Conservation (phyloP, 2,113 vertebrate species). For the western clawed frog (Xenopus tropicalis) region DNA sequence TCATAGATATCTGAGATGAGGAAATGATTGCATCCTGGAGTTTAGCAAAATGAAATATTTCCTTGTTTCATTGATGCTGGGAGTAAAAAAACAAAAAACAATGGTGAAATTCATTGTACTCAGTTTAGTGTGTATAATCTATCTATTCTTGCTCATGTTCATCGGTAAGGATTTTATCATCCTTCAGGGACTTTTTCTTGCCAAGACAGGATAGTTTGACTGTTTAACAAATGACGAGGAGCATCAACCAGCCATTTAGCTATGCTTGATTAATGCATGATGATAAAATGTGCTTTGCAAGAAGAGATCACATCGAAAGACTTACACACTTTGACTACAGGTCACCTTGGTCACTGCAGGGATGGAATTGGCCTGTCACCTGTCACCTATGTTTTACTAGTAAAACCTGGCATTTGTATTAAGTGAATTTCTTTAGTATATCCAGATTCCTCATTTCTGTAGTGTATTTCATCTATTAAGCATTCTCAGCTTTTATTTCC, state of each 20-base stretch:
- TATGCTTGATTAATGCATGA: slow-evolving; percentile 30
- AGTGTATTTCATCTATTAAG: neutral
- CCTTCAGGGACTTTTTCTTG: slow-evolving; percentile 19
- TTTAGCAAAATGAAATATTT: too few species aligned
- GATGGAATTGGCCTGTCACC: neutral
- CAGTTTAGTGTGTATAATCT: neutral
- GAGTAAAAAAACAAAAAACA: neutral
- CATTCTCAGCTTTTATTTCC: too few species aligned
- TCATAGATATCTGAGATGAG: too few species aligned
- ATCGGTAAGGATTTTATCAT: slow-evolving; percentile 9
- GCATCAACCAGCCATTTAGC: slow-evolving; percentile 17
- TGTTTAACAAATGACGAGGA: slow-evolving; percentile 30
- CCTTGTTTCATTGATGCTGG: neutral
- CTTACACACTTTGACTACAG: neutral
- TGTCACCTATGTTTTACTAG: slow-evolving; percentile 4
- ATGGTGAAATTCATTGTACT: neutral
- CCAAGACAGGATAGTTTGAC: slow-evolving; percentile 15
- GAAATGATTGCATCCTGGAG: too few species aligned
- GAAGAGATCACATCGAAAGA: slow-evolving; percentile 19
- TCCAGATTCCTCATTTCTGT: neutral
- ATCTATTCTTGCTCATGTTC: slow-evolving; percentile 10
- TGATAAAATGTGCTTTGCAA: slow-evolving; percentile 25
- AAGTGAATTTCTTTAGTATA: too few species aligned
- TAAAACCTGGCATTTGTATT: too few species aligned
- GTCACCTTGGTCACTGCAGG: slow-evolving; percentile 25